Conservation (phyloP, 2,797 vertebrate species). For the Heteromormyrus szaboi region DNA sequence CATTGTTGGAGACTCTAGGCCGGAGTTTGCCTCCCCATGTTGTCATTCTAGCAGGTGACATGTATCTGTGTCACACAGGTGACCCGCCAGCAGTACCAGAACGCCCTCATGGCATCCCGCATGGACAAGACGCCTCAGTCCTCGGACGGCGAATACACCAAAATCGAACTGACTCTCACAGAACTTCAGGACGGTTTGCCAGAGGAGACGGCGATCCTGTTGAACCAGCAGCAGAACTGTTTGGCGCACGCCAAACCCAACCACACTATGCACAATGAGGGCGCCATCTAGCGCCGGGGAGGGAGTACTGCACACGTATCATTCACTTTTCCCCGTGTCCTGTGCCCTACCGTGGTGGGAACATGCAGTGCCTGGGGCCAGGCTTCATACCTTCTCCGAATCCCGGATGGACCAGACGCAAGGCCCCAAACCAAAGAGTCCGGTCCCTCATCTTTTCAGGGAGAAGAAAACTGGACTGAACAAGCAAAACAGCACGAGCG, state of each 20-base stretch:
- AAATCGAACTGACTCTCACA: constrained; percentile 94
- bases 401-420: constrained; percentile 47
- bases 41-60: background rate
- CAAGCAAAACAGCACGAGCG: constrained; percentile 55
- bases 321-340: constrained; percentile 8
- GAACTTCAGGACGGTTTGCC: constrained; percentile 87
- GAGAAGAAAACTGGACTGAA: constrained; percentile 64
- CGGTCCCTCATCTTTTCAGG: constrained; percentile 63
- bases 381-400: constrained; percentile 36
- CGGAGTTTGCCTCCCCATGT: background rate
- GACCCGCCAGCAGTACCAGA: constrained; percentile 98
- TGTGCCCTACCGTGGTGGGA: constrained; percentile 37
- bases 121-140: constrained; percentile 98
- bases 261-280: constrained; percentile 90
- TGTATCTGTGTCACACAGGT: constrained; percentile 59
- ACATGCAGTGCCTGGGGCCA: constrained; percentile 26
- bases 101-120: constrained; percentile 92
- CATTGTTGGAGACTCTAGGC: background rate
- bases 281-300: constrained; percentile 70
- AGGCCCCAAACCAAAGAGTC: constrained; percentile 93
- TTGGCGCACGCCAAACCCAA: constrained; percentile 88
- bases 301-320: constrained; percentile 4
- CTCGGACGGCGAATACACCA: constrained; percentile 95
- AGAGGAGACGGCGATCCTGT: constrained; percentile 86
- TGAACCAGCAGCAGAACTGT: constrained; percentile 97